phyloP scores from a whole-genome alignment of 2,113 vertebrate species.

The Neogale vison region DNA sequence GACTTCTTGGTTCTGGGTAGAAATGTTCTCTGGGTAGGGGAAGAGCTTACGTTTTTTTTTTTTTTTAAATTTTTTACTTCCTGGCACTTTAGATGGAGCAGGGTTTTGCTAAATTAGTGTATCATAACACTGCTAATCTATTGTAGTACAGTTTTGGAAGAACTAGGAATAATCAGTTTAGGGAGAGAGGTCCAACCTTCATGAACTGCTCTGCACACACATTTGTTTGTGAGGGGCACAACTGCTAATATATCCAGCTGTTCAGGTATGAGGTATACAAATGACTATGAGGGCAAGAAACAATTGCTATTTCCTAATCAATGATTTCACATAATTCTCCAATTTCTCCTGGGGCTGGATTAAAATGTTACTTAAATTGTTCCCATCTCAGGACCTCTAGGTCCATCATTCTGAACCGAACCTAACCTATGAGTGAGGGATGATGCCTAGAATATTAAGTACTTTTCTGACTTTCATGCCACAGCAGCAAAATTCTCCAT shows the following conservation, averaged over 20 bases:
- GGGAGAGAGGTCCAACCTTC: background rate
- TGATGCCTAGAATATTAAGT: conserved; percentile 40
- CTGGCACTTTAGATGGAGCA: background rate
- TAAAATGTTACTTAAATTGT: conserved; percentile 78
- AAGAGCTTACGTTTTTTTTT: background rate
- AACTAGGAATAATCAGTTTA: background rate
- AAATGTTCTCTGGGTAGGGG: background rate
- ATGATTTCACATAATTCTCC: conserved; percentile 65
- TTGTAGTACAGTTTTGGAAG: background rate
- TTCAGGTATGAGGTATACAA: conserved; percentile 60
- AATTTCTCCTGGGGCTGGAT: conserved; percentile 73
- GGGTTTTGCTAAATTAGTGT: background rate
- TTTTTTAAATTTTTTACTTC: background rate
- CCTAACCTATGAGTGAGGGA: background rate
- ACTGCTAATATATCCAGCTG: conserved; percentile 69
- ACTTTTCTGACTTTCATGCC: conserved; percentile 28
- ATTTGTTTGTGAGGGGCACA: conserved; percentile 60
- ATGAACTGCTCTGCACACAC: background rate
- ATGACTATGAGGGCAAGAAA: conserved; percentile 53
- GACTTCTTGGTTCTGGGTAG: background rate
- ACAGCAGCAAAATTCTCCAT: conserved; percentile 44
- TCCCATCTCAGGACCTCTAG: conserved; percentile 64
- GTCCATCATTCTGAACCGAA: conserved; percentile 69
- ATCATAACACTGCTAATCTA: background rate
- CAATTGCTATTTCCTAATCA: conserved; percentile 71